Evolutionary conservation across 2,888 invertebrate species (phyloP).

Genomic region (Trichogramma dendrolimi): DNA sequence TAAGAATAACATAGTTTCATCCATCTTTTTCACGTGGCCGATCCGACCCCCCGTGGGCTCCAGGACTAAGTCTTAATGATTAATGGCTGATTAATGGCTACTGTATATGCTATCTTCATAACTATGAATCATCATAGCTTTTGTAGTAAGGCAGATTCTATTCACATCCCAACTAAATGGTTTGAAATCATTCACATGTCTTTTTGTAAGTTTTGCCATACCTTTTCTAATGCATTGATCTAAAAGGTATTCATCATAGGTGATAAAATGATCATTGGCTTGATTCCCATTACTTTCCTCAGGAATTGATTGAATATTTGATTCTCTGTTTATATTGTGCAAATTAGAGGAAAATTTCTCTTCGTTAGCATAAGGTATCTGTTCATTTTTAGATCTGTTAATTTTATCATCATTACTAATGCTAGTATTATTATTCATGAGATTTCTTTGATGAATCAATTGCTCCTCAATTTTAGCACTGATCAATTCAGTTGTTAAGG

Average conservation of each 20-base stretch:
- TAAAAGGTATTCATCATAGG: conserved; percentile 25
- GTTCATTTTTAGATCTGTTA: neutral
- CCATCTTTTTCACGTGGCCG: too few relatives aligned
- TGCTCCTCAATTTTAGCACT: neutral
- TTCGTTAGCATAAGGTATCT: conserved; percentile 1
- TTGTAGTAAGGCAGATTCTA: conserved; percentile 25
- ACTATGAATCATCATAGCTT: conserved; percentile 20
- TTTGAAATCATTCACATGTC: conserved; percentile 19
- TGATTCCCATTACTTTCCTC: neutral
- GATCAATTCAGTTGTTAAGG: neutral
- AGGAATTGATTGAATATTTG: neutral
- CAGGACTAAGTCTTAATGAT: too few relatives aligned
- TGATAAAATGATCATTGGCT: neutral
- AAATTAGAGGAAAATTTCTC: neutral
- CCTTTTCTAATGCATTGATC: conserved; percentile 27
- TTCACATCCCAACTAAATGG: conserved; percentile 27
- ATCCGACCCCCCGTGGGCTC: too few relatives aligned
- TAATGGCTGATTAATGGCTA: neutral
- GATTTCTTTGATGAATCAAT: conserved; percentile 1
- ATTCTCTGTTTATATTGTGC: conserved; percentile 1
- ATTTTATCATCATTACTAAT: neutral
- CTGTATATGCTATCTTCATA: conserved; percentile 5
- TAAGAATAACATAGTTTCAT: too few relatives aligned
- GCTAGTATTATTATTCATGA: conserved; percentile 2
- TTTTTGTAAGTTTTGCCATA: conserved; percentile 26